These are phyloP conservation scores for Hiodon tergisus DNA, from an alignment of 2,113 vertebrate species.

Conservation along the genomic window DNA sequence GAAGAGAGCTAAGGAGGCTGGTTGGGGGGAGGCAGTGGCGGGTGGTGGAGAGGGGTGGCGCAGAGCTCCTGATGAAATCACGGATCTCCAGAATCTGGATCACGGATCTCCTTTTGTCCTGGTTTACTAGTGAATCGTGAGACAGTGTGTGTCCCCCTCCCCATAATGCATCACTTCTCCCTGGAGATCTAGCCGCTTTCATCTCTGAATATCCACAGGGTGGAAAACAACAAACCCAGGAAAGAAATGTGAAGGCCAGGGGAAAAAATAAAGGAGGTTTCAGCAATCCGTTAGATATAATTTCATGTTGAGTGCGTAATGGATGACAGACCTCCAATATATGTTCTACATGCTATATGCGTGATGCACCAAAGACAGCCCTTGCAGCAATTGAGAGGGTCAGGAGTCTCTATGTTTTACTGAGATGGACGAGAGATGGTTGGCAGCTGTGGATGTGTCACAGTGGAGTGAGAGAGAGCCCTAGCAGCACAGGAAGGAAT, in stretches of 20 bases:
- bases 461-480: too few species aligned
- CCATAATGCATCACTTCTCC: neutral
- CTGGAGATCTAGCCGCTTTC: constrained; percentile 8
- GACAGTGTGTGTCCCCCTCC: neutral
- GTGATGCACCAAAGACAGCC: too few species aligned
- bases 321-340: too few species aligned
- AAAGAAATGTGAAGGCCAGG: neutral
- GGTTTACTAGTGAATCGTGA: neutral
- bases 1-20: neutral
- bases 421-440: too few species aligned
- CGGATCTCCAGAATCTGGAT: neutral
- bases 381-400: too few species aligned
- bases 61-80: neutral
- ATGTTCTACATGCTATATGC: too few species aligned
- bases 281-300: neutral
- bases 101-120: neutral
- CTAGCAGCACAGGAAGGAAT: too few species aligned
- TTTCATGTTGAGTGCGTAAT: neutral
- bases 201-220: constrained; percentile 13
- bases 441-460: too few species aligned
- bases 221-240: constrained; percentile 4
- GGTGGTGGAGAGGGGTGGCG: neutral
- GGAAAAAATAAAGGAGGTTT: constrained; percentile 2
- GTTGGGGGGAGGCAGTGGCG: too few species aligned
- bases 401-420: too few species aligned